Evolutionary conservation across 2,113 vertebrate genomes (phyloP), one percentile per base, ranked within the genome.

Genomic region (Cryptoleucopteryx plumbea): DNA sequence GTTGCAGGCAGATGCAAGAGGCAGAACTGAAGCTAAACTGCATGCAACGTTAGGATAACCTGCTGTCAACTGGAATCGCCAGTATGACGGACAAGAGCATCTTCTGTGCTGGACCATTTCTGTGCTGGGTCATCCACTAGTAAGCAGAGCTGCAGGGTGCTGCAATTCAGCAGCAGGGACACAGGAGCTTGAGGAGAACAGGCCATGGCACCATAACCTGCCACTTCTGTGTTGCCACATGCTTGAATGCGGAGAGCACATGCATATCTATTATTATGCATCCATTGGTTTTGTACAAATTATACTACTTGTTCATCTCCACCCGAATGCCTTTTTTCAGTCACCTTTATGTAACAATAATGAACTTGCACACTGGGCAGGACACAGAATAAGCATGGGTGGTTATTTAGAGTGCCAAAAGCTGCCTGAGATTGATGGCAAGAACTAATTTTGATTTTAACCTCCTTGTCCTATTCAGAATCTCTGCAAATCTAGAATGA

Each of bases 71-170:
- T 38, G 32, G 38, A 52, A 29, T 22, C 29, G 55, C 17, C 38
- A 63, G 16, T 7, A 12, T 0, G 0, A 67, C 6, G 42, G 74
- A 63, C 0, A 0, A 85, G 27, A 75, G 6, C 36, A 56, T 31
- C 12, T 6, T 61, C 58, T 36, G 21, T 22, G 20, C 29, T 27
- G 26, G 16, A 20, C 2, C 17, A 8, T 45, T 68, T 63, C 71
- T 53, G 43, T 20, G 36, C 65, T 50, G 31, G 29, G 22, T 11
- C 45, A 34, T 10, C 32, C n/a, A 50, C 12, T 13, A 47, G 34
- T 9, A 68, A 59, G 17, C 36, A 65, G 59, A 88, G 40, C 40
- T 70, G 36, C 5, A 10, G 36, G 19, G 16, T 43, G 16, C 59
- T 93, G 40, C 45, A 66, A 2, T 19, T 72, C 1, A 3, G 58